Conservation (phyloP, 2,888 invertebrate species). For the Apoda limacodes region DNA sequence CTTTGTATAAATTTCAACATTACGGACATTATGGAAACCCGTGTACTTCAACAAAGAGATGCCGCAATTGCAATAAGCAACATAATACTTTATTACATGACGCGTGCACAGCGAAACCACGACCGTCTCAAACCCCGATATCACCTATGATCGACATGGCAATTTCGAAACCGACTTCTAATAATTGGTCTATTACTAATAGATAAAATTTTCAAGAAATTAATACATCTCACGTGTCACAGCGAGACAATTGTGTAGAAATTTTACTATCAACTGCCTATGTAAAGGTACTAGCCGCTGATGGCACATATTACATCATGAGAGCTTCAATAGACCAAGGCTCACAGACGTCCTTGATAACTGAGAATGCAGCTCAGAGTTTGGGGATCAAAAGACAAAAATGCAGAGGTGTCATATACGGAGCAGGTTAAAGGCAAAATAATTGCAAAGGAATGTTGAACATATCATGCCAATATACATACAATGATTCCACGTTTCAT, state of each 20-base stretch:
- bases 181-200: background rate
- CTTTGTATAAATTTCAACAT: background rate
- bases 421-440: constrained; percentile 12
- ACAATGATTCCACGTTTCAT: constrained; percentile 5
- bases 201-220: background rate
- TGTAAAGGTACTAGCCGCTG: constrained; percentile 8
- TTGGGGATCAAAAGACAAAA: constrained; percentile 2
- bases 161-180: too few relatives aligned
- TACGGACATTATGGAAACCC: constrained; percentile 2
- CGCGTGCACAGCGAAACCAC: too few relatives aligned
- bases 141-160: too few relatives aligned
- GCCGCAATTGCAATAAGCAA: constrained; percentile 1
- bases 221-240: background rate
- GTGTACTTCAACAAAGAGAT: background rate
- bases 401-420: constrained; percentile 8
- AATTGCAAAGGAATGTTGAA: constrained; percentile 13
- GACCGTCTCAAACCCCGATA: too few relatives aligned
- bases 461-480: constrained; percentile 2
- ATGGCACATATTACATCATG: constrained; percentile 8
- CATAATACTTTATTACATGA: constrained; percentile 5
- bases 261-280: constrained; percentile 12
- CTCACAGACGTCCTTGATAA: constrained; percentile 15
- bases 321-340: constrained; percentile 16
- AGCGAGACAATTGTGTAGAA: background rate
- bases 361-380: constrained; percentile 14